Evolutionary conservation across 2,797 vertebrate genomes (phyloP).

Genomic region (Semotilus atromaculatus): DNA sequence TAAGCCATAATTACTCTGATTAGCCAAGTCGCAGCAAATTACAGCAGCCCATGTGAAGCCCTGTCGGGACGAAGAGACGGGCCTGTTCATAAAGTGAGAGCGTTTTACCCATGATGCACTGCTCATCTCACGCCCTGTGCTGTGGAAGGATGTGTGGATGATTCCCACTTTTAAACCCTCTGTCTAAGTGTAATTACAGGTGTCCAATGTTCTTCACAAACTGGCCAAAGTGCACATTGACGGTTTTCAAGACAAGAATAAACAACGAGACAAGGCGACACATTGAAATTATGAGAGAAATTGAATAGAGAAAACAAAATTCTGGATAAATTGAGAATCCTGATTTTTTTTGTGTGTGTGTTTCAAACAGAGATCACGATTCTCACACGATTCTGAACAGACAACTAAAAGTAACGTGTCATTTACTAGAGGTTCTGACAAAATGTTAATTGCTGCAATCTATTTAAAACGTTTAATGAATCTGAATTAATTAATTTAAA

Average conservation of each 20-base stretch:
- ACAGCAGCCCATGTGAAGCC: conserved; percentile 99
- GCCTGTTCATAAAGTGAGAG: background rate
- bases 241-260: background rate
- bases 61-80: conserved; percentile 86
- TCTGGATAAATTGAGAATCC: background rate
- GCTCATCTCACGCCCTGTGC: conserved; percentile 2
- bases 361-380: background rate
- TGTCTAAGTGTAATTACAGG: background rate
- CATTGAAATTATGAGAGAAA: background rate
- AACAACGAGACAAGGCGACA: background rate
- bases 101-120: conserved; percentile 21
- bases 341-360: background rate
- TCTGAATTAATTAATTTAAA: background rate
- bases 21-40: conserved; percentile 99
- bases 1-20: conserved; percentile 99
- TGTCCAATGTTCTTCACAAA: background rate
- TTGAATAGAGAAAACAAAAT: background rate
- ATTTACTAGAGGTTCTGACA: background rate
- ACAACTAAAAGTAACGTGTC: background rate
- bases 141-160: background rate
- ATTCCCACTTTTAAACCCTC: background rate
- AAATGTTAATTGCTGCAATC: background rate
- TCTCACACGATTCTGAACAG: background rate
- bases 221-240: background rate
- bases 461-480: background rate